Conservation (phyloP, 2,888 invertebrate genomes). For the Orthonychiurus folsomi region DNA sequence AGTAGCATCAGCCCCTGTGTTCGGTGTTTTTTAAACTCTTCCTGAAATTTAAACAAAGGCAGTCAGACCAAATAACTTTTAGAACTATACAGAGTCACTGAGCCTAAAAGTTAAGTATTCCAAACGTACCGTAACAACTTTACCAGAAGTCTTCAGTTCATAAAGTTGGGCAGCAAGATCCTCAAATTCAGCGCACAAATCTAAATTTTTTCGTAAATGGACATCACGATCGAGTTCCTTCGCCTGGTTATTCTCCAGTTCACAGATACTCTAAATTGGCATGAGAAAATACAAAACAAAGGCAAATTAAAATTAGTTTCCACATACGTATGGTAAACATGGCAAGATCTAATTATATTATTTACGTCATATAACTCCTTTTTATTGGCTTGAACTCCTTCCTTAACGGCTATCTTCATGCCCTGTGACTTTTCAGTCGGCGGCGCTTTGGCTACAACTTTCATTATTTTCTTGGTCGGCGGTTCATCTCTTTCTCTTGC, state of each 20-base stretch:
- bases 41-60: slow-evolving; percentile 13
- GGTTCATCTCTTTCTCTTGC: not conserved
- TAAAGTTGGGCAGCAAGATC: slow-evolving; percentile 17
- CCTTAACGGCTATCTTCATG: not conserved
- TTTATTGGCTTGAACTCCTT: not conserved
- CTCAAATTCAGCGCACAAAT: slow-evolving; percentile 19
- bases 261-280: not conserved
- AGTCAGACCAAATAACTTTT: not conserved
- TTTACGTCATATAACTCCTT: not conserved
- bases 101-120: not conserved
- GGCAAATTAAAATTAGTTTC: not conserved
- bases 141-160: slow-evolving; percentile 13
- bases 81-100: not conserved
- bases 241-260: slow-evolving; percentile 12
- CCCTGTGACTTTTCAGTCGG: not conserved
- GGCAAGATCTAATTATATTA: not conserved
- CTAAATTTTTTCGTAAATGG: slow-evolving; percentile 9
- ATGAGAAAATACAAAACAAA: not conserved
- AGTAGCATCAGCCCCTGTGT: slow-evolving; percentile 26
- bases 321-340: not conserved
- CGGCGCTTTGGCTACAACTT: not conserved
- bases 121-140: slow-evolving; percentile 8
- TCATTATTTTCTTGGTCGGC: not conserved
- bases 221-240: slow-evolving; percentile 18
- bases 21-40: slow-evolving; percentile 20